Evolutionary conservation across 2,113 vertebrate species (phyloP).

Genomic region (Rhinolophus ferrumequinum): DNA sequence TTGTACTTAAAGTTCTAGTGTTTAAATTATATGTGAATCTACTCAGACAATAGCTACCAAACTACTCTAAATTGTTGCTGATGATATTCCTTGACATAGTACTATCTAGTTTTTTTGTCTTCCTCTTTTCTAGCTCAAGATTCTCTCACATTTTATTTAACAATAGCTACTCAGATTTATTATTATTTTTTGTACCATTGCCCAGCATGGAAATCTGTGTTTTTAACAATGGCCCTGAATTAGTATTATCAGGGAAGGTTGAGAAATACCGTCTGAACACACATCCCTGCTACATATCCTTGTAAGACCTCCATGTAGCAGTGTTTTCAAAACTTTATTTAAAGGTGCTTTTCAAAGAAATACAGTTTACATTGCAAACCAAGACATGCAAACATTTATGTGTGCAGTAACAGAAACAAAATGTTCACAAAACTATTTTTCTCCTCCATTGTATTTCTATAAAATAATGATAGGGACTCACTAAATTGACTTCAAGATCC

Average conservation of each 20-base stretch:
- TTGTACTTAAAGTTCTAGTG: background rate
- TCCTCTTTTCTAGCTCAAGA: slow-evolving; percentile 30
- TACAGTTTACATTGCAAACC: background rate
- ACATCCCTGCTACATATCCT: background rate
- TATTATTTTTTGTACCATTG: slow-evolving; percentile 59
- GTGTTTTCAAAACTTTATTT: background rate
- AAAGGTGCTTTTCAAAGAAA: background rate
- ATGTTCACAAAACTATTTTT: background rate
- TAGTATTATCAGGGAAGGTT: background rate
- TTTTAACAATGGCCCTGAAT: background rate
- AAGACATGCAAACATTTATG: background rate
- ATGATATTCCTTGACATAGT: slow-evolving; percentile 15
- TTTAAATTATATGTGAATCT: background rate
- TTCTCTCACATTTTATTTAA: slow-evolving; percentile 72
- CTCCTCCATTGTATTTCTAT: background rate
- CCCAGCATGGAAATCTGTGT: slow-evolving; percentile 68
- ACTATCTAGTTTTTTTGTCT: slow-evolving; percentile 40
- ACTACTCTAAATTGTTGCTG: slow-evolving; percentile 5
- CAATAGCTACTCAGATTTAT: slow-evolving; percentile 72
- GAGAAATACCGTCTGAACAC: slow-evolving; percentile 16
- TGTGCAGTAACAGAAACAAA: background rate
- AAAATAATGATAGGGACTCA: background rate
- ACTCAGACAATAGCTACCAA: slow-evolving; percentile 12
- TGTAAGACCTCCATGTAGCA: background rate
- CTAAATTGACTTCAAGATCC: background rate